phyloP scores from a whole-genome alignment of 2,888 invertebrate species.

The Lacanobia wlatinum region DNA sequence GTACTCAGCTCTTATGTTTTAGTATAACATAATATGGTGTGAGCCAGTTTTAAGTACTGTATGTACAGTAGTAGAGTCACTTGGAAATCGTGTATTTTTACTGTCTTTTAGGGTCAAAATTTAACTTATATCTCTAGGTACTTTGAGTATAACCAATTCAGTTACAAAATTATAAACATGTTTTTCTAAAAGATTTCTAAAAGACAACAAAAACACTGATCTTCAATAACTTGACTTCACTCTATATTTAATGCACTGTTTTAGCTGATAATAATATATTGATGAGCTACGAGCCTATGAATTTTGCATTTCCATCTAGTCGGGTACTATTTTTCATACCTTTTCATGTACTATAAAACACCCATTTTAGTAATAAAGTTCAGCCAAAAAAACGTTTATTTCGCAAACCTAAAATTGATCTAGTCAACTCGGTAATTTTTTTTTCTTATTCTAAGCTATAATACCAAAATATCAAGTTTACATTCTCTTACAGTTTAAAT shows the following conservation, averaged over 20 bases:
- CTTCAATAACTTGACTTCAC: slow-evolving; percentile 23
- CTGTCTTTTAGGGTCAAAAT: slow-evolving; percentile 35
- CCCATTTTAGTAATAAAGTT: slow-evolving; percentile 74
- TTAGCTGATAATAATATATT: slow-evolving; percentile 57
- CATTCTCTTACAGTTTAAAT: slow-evolving; percentile 64
- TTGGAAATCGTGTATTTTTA: slow-evolving; percentile 27
- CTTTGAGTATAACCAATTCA: slow-evolving; percentile 1
- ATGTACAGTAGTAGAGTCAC: slow-evolving; percentile 37
- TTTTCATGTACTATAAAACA: slow-evolving; percentile 65
- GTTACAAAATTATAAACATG: background rate
- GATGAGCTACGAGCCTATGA: slow-evolving; percentile 60
- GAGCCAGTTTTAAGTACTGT: slow-evolving; percentile 42
- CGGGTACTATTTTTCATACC: slow-evolving; percentile 71
- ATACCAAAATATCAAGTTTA: slow-evolving; percentile 83
- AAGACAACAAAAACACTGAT: slow-evolving; percentile 43
- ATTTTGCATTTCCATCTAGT: slow-evolving; percentile 77
- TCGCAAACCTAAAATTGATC: slow-evolving; percentile 88
- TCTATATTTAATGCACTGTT: slow-evolving; percentile 55
- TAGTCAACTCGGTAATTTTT: slow-evolving; percentile 84
- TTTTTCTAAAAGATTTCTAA: slow-evolving; percentile 2
- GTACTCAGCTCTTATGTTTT: slow-evolving; percentile 59
- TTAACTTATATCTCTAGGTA: too few species aligned
- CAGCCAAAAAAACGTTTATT: slow-evolving; percentile 81
- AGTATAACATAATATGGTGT: slow-evolving; percentile 39
- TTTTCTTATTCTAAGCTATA: slow-evolving; percentile 81